Conservation (phyloP, 2,797 vertebrate genomes). For the Moxostoma hubbsi region DNA sequence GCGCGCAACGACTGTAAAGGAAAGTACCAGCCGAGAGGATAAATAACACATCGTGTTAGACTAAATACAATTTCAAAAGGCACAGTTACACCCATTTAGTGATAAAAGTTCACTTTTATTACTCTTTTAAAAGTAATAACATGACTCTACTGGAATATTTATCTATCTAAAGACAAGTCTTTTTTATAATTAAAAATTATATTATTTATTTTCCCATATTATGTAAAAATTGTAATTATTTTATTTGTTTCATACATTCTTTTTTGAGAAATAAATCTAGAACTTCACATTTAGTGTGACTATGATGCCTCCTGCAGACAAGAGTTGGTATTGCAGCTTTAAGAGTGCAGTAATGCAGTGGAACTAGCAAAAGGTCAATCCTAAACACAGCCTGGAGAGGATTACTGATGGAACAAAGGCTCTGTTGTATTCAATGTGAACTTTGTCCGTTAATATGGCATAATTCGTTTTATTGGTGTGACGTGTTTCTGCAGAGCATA, state of each 20-base stretch:
- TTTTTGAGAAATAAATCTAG: background rate
- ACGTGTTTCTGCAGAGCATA: too few relatives aligned
- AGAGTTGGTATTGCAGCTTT: background rate
- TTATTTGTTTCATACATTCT: background rate
- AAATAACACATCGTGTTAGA: background rate
- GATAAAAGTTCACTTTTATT: too few relatives aligned
- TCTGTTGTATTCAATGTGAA: too few relatives aligned
- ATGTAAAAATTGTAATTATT: background rate
- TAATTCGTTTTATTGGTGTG: too few relatives aligned
- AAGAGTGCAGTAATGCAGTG: background rate
- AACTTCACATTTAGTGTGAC: background rate
- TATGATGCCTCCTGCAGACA: slow-evolving; percentile 18
- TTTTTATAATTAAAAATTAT: background rate
- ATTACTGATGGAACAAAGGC: background rate
- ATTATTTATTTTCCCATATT: background rate
- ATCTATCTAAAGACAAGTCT: background rate
- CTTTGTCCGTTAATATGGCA: too few relatives aligned
- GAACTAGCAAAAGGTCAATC: background rate
- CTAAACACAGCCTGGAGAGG: background rate
- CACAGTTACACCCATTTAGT: background rate
- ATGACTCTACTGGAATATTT: background rate
- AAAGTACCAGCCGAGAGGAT: slow-evolving; percentile 36
- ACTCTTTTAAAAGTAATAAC: too few relatives aligned
- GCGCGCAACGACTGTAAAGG: slow-evolving; percentile 22
- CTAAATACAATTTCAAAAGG: background rate